These are phyloP conservation scores for Erpobdella octoculata DNA, from an alignment of 2,888 invertebrate species.

Conservation along the genomic window DNA sequence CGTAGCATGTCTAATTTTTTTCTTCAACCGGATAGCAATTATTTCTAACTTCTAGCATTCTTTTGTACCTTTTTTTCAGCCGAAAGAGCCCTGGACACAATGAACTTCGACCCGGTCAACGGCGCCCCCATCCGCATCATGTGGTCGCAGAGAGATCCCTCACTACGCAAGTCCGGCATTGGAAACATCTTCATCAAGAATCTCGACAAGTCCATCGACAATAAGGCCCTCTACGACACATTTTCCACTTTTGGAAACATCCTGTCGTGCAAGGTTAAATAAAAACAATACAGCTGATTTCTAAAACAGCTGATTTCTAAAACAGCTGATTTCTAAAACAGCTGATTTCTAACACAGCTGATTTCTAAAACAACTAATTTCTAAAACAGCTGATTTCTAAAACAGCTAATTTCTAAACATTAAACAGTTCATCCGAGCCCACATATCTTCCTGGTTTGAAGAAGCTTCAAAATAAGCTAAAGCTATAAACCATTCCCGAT, in stretches of 20 bases:
- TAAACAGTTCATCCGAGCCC: neutral
- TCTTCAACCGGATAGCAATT: too few species aligned
- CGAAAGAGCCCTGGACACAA: constrained; percentile 95
- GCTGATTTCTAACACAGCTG: constrained; percentile 73
- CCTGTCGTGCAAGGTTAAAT: constrained; percentile 81
- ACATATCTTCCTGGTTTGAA: too few species aligned
- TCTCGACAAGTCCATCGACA: constrained; percentile 89
- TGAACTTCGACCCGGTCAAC: constrained; percentile 97
- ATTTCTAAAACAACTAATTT: constrained; percentile 92
- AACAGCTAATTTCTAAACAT: neutral
- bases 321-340: too few species aligned
- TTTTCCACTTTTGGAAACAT: constrained; percentile 98
- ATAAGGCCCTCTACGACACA: constrained; percentile 98
- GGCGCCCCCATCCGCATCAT: constrained; percentile 96
- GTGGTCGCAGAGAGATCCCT: constrained; percentile 99
- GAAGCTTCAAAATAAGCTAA: too few species aligned
- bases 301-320: too few species aligned
- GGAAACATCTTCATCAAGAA: constrained; percentile 99
- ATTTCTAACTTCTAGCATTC: too few species aligned
- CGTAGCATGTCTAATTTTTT: too few species aligned
- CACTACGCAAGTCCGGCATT: constrained; percentile 91
- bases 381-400: constrained; percentile 85
- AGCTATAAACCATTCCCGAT: too few species aligned
- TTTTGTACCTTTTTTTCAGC: constrained; percentile 66
- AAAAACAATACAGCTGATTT: too few species aligned